These are phyloP conservation scores for Psococerastis gibbosa DNA, from an alignment of 2,888 invertebrate genomes.

Conservation along the genomic window DNA sequence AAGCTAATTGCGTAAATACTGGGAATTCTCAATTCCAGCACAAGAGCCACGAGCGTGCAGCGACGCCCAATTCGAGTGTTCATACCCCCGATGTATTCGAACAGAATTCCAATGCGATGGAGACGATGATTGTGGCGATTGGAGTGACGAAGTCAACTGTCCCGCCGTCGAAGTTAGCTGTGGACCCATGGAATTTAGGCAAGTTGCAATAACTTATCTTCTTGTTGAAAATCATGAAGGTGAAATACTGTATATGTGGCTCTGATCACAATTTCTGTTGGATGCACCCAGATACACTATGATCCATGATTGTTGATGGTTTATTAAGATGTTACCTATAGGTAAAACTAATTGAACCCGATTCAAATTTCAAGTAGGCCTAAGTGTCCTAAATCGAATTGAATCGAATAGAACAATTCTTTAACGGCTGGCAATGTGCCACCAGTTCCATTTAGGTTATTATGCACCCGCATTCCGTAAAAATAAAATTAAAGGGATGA, in stretches of 20 bases:
- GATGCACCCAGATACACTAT: too few relatives aligned
- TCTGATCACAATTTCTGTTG: too few relatives aligned
- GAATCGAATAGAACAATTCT: too few relatives aligned
- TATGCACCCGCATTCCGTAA: too few relatives aligned
- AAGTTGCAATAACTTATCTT: conserved; percentile 20
- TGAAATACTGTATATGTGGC: too few relatives aligned
- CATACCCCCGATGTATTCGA: conserved; percentile 49
- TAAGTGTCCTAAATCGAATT: too few relatives aligned
- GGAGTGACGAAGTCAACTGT: conserved; percentile 70
- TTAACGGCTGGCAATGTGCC: too few relatives aligned
- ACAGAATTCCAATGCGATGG: conserved; percentile 63
- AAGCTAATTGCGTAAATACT: background rate
- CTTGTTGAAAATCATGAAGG: too few relatives aligned
- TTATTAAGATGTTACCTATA: background rate
- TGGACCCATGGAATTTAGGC: conserved; percentile 50
- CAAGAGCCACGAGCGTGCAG: conserved; percentile 32
- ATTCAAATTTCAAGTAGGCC: too few relatives aligned
- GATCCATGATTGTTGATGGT: background rate
- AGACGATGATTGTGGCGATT: conserved; percentile 73
- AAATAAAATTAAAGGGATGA: too few relatives aligned
- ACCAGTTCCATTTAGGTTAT: too few relatives aligned
- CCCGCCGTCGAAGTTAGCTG: conserved; percentile 35
- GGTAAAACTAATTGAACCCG: too few relatives aligned
- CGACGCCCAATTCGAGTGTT: conserved; percentile 55
- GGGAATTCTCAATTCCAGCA: conserved; percentile 13